Conservation (phyloP, 2,888 invertebrate species). For the Drosophila ezoana region DNA sequence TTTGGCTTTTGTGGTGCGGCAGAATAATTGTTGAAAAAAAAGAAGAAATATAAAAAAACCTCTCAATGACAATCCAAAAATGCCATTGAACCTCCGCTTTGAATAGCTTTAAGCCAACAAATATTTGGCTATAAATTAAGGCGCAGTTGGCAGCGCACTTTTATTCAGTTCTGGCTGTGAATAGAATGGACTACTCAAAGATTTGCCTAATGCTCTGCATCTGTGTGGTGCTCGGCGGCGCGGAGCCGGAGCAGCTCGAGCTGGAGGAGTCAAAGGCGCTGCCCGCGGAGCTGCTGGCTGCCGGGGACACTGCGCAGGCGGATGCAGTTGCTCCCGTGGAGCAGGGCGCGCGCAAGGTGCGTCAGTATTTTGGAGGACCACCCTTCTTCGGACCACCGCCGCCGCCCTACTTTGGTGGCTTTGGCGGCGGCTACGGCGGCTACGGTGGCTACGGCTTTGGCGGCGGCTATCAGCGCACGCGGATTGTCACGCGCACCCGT, state of each 20-base stretch:
- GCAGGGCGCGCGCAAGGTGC: slow-evolving; percentile 54
- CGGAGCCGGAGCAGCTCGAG: slow-evolving; percentile 3
- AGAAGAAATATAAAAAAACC: slow-evolving; percentile 8
- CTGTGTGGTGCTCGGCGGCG: slow-evolving; percentile 17
- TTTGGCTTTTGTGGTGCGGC: slow-evolving; percentile 29
- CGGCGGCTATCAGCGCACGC: slow-evolving; percentile 54
- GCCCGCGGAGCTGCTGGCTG: slow-evolving; percentile 17
- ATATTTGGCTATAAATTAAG: slow-evolving; percentile 65
- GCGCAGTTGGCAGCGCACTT: slow-evolving; percentile 15
- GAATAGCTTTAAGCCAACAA: slow-evolving; percentile 10
- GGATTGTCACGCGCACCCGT: slow-evolving; percentile 71
- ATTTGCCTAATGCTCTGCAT: slow-evolving; percentile 40
- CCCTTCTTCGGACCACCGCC: slow-evolving; percentile 64
- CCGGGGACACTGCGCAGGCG: slow-evolving; percentile 49
- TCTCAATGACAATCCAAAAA: slow-evolving; percentile 63
- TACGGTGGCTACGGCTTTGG: slow-evolving; percentile 44
- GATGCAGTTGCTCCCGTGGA: slow-evolving; percentile 18
- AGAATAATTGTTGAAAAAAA: slow-evolving; percentile 9
- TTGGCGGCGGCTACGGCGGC: slow-evolving; percentile 47
- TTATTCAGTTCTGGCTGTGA: slow-evolving; percentile 30
- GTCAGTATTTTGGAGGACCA: slow-evolving; percentile 69
- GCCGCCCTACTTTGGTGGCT: slow-evolving; percentile 53
- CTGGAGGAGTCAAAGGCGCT: background rate
- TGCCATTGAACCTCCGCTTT: slow-evolving; percentile 52
- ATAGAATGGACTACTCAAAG: slow-evolving; percentile 49